A percentile compares a stretch with the other conserved stretches of the same genome.
phyloP scores from a whole-genome alignment of 2,113 vertebrate genomes.

The Macroglossus sobrinus region DNA sequence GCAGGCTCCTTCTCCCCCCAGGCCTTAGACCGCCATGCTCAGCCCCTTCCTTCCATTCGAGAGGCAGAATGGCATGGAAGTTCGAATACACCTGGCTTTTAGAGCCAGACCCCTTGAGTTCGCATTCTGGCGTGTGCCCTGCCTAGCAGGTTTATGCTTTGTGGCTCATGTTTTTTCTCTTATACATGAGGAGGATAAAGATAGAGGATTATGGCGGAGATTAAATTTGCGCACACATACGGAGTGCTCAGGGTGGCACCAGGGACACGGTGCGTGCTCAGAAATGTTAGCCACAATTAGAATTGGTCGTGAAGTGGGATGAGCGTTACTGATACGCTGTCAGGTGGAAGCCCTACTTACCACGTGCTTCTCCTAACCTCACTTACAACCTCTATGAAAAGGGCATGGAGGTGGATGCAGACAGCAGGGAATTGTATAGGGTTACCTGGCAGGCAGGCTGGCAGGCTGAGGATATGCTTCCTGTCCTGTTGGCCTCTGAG shows the following conservation, averaged over 20 bases:
- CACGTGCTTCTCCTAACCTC: accelerated
- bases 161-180: not conserved
- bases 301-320: not conserved
- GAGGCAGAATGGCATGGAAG: not conserved
- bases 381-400: not conserved
- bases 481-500: not conserved
- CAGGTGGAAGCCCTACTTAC: not conserved
- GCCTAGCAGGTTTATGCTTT: not conserved
- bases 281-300: not conserved
- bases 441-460: not conserved
- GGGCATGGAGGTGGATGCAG: no score
- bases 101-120: not conserved
- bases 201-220: not conserved
- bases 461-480: accelerated
- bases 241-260: not conserved
- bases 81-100: not conserved
- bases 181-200: not conserved
- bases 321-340: not conserved
- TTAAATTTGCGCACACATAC: accelerated
- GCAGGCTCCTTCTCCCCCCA: not conserved
- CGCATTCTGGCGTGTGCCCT: not conserved
- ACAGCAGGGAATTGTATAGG: not conserved
- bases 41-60: not conserved
- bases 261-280: accelerated
- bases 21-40: not conserved